phyloP scores from a whole-genome alignment of 2,888 invertebrate species.

The Orchestes rusci region DNA sequence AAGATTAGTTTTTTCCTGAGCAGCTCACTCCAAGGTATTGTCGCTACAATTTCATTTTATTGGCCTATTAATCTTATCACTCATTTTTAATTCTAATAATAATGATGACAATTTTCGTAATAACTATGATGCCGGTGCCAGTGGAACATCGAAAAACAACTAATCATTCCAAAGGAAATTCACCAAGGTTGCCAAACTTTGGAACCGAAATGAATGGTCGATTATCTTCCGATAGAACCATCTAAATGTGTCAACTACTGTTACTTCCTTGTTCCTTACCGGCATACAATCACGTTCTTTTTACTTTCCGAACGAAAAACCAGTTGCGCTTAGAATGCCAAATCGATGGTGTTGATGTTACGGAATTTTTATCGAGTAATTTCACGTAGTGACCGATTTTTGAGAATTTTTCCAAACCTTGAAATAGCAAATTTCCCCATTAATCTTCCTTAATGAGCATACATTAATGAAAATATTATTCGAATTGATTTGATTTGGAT shows the following conservation, averaged over 20 bases:
- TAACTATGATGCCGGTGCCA: too few relatives aligned
- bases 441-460: too few relatives aligned
- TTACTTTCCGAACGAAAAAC: neutral
- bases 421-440: too few relatives aligned
- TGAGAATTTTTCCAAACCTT: too few relatives aligned
- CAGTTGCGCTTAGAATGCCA: neutral
- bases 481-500: too few relatives aligned
- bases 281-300: neutral
- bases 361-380: neutral
- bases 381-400: neutral
- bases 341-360: neutral
- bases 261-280: neutral
- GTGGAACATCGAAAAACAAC: neutral
- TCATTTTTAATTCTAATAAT: too few relatives aligned
- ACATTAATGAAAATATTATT: too few relatives aligned
- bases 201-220: neutral
- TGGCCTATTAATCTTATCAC: too few relatives aligned
- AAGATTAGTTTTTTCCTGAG: too few relatives aligned
- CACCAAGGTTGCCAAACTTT: neutral
- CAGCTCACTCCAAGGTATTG: too few relatives aligned
- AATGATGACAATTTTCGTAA: too few relatives aligned
- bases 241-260: neutral
- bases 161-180: neutral
- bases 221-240: neutral
- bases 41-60: too few relatives aligned